Evolutionary conservation across 2,113 vertebrate genomes (phyloP).

Genomic region (Merops nubicus): DNA sequence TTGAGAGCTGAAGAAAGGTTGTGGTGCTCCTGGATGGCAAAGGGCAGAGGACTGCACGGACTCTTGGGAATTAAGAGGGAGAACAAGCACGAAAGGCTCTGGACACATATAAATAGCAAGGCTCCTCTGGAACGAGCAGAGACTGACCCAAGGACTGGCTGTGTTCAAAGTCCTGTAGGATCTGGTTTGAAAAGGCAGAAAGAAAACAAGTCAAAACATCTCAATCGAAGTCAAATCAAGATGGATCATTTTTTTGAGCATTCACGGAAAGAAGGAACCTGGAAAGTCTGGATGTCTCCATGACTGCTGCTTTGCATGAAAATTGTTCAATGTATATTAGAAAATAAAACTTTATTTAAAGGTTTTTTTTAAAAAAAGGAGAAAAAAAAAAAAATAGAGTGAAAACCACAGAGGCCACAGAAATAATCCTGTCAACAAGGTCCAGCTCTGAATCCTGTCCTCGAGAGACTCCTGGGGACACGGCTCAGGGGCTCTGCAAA

Average conservation of each 20-base stretch:
- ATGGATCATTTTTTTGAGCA: background rate
- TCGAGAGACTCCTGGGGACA: background rate
- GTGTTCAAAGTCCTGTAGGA: background rate
- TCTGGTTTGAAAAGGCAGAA: background rate
- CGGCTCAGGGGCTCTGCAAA: background rate
- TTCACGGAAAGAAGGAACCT: background rate
- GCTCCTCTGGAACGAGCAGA: slow-evolving; percentile 5
- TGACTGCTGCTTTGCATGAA: slow-evolving; percentile 83
- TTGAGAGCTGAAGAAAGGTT: slow-evolving; percentile 89
- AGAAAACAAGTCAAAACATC: background rate
- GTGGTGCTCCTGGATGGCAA: background rate
- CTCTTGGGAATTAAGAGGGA: slow-evolving; percentile 35
- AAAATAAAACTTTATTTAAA: slow-evolving; percentile 80
- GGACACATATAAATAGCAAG: background rate
- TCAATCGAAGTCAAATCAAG: background rate
- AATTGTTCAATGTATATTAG: slow-evolving; percentile 79
- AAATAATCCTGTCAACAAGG: slow-evolving; percentile 34
- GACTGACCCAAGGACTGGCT: slow-evolving; percentile 3
- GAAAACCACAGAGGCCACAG: slow-evolving; percentile 62
- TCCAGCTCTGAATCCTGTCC: slow-evolving; percentile 60
- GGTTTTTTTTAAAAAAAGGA: slow-evolving; percentile 32
- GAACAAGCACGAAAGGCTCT: slow-evolving; percentile 32
- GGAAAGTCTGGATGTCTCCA: slow-evolving; percentile 59
- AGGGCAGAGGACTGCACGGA: slow-evolving; percentile 44
- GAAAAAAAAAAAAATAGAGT: background rate